Conservation (phyloP, 2,888 invertebrate species). For the Volucella inanis region DNA sequence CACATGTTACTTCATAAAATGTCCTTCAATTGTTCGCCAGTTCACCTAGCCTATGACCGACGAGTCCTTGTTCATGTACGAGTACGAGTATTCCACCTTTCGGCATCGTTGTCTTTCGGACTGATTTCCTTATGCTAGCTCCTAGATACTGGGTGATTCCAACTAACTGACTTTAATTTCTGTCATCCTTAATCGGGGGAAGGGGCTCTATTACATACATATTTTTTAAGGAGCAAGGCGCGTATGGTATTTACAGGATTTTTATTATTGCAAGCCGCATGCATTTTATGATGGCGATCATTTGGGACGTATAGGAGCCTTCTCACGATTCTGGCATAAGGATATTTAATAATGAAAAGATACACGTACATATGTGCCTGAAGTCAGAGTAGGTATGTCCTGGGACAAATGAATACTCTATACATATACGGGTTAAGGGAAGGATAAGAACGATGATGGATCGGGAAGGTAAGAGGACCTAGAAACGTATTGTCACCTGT, state of each 20-base stretch:
- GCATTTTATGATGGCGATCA: conserved; percentile 70
- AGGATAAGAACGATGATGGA: conserved; percentile 5
- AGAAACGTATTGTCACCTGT: conserved; percentile 66
- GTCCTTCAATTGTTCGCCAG: conserved; percentile 58
- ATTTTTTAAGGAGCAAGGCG: conserved; percentile 40
- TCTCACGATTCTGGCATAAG: conserved; percentile 22
- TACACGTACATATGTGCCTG: neutral
- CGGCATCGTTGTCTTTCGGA: neutral
- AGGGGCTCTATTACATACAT: no score
- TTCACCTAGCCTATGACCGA: neutral
- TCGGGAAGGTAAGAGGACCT: conserved; percentile 12
- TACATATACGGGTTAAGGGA: neutral
- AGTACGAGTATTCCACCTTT: neutral
- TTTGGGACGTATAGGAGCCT: conserved; percentile 21
- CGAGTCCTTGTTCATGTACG: neutral
- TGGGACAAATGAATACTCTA: conserved; percentile 14
- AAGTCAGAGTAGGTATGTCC: conserved; percentile 30
- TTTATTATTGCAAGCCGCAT: conserved; percentile 72
- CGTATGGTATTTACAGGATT: conserved; percentile 69
- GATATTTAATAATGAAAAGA: conserved; percentile 73
- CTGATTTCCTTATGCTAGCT: no score
- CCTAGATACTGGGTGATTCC: no score
- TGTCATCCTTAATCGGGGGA: no score
- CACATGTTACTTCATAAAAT: conserved; percentile 71
- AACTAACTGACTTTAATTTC: no score